Evolutionary conservation across 2,888 invertebrate species (phyloP).

Genomic region (Idaea straminata): DNA sequence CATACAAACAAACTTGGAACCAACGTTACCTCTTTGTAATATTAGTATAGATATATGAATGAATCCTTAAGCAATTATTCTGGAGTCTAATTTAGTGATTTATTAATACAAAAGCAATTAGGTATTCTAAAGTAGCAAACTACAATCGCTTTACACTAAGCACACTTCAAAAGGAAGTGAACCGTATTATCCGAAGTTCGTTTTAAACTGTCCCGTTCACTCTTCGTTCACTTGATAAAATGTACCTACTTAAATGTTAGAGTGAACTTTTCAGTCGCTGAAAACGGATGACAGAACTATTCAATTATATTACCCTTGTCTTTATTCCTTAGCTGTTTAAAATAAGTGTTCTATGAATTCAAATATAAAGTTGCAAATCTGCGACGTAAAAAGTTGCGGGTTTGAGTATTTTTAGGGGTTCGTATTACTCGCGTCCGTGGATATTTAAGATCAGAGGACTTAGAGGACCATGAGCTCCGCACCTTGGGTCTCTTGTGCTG

Average conservation of each 20-base stretch:
- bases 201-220: not conserved
- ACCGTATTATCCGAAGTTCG: not conserved
- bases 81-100: too few relatives aligned
- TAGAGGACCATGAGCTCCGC: too few relatives aligned
- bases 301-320: slow-evolving; percentile 1
- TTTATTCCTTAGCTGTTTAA: not conserved
- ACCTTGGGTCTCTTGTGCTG: too few relatives aligned
- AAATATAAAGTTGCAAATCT: too few relatives aligned
- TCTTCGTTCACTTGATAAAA: not conserved
- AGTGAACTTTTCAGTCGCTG: not conserved
- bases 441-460: too few relatives aligned
- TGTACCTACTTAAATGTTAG: not conserved
- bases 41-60: too few relatives aligned
- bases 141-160: not conserved
- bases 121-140: not conserved
- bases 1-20: too few relatives aligned
- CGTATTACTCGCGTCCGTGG: too few relatives aligned
- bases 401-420: too few relatives aligned
- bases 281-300: not conserved
- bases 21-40: too few relatives aligned
- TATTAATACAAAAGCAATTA: not conserved
- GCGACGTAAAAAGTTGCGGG: too few relatives aligned
- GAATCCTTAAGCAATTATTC: too few relatives aligned
- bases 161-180: not conserved
- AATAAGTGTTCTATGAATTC: not conserved